These are phyloP conservation scores for Penaeus chinensis DNA, from an alignment of 1,140 invertebrate species.

Conservation along the genomic window DNA sequence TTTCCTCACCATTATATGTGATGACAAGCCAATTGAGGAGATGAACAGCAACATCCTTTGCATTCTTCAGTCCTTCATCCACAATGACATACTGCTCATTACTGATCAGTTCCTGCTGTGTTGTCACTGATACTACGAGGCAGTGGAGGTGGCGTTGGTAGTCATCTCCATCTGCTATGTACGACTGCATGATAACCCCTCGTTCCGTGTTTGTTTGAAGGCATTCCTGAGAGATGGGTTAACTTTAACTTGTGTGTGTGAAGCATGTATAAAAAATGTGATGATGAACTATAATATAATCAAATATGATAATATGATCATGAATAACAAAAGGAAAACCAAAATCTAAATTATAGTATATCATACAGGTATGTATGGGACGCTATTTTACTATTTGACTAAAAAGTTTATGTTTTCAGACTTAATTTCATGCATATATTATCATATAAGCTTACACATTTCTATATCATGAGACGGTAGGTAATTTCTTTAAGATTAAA, in stretches of 20 bases:
- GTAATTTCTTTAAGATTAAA: no score
- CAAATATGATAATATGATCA: no score
- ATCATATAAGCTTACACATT: no score
- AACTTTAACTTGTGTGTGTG: background rate
- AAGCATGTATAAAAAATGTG: no score
- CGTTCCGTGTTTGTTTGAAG: slow-evolving; percentile 21
- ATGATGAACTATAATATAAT: no score
- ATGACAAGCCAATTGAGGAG: slow-evolving; percentile 39
- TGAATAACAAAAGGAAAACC: no score
- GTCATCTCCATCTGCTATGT: background rate
- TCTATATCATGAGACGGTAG: no score
- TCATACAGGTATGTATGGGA: no score
- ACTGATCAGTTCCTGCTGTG: background rate
- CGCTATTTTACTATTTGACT: no score
- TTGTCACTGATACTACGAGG: slow-evolving; percentile 35
- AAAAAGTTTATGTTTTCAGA: no score
- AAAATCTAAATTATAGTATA: no score
- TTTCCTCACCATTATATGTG: slow-evolving; percentile 35
- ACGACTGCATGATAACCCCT: slow-evolving; percentile 20
- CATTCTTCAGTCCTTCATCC: slow-evolving; percentile 8
- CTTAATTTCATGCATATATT: no score
- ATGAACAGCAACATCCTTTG: slow-evolving; percentile 28
- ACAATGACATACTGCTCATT: slow-evolving; percentile 29
- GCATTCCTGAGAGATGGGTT: slow-evolving; percentile 15
- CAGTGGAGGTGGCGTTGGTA: slow-evolving; percentile 24